Base-by-base conservation (phyloP, 2,797 vertebrate species). In the Manis crassicaudata region DNA sequence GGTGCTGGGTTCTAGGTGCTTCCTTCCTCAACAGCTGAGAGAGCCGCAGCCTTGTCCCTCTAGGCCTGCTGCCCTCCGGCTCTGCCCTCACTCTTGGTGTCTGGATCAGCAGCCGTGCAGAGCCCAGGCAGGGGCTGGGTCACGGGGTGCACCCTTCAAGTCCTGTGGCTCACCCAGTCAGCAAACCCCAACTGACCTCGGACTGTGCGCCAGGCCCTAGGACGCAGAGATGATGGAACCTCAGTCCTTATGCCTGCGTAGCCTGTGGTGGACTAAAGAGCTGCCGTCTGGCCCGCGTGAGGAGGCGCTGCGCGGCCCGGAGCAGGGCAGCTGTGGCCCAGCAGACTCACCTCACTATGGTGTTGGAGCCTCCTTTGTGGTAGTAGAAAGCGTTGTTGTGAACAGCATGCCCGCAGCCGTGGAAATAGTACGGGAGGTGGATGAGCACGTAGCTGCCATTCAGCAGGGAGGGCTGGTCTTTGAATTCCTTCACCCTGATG, bases 331-430 rank as follows among this genome's bases (percentile, higher is more conserved):
- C 67, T 2, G 9, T 11, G 77, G 52, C 16, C 18, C 0, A 0
- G 2, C 40, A 0, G 50, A 97, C 98, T 99, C 98, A 99, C 99
- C 98, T 99, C 95, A 98, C 99, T 27, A 99, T 99, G 96, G 96
- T 99, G 95, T 98, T 98, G 13, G 98, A 99, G 58, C 99, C 99
- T 54, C 99, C 99, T 56, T 99, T 99, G 93, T 99, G 99, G 76
- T 99, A 99, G 97, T 99, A 99, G 92, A 99, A 98, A 54, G 98
- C 98, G 32, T 99, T 99, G 14, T 99, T 99, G 95, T 99, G 99
- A 32, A 99, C 98, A 0, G 98, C 93, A 52, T 99, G 99, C 10
- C 99, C 99, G 2, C 99, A 99, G 90, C 99, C 99, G 0, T 99
- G 98, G 96, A 99, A 99, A 91, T 99, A 98, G 97, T 99, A 99